Evolutionary conservation across 2,888 invertebrate species (phyloP).

Genomic region (Volucella inflata): DNA sequence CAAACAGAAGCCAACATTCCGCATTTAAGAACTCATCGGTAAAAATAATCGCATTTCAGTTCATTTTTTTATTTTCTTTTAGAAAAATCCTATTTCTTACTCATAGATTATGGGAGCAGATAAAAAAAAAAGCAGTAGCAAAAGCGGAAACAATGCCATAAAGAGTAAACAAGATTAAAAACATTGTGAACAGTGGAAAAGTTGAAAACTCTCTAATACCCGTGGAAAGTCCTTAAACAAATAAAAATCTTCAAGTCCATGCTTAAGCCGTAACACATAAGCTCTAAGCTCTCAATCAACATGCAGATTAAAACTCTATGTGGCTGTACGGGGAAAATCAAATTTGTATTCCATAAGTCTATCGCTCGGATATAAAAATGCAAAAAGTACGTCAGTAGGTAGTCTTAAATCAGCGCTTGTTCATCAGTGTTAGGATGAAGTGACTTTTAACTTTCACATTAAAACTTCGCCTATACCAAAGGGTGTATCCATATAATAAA

Average conservation of each 20-base stretch:
- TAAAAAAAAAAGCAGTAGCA: too few relatives aligned
- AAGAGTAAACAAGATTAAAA: too few relatives aligned
- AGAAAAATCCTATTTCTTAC: too few relatives aligned
- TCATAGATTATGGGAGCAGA: too few relatives aligned
- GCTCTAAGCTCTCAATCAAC: conserved; percentile 18
- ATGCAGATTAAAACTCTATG: not conserved
- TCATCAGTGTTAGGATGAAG: not conserved
- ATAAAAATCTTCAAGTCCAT: conserved; percentile 22
- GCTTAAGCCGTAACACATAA: not conserved
- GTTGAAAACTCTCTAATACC: too few relatives aligned
- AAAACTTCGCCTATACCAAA: not conserved
- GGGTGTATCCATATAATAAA: conserved; percentile 23
- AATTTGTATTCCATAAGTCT: conserved; percentile 28
- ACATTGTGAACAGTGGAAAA: too few relatives aligned
- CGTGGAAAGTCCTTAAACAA: not conserved
- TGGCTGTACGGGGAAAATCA: conserved; percentile 11
- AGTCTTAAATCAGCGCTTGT: not conserved
- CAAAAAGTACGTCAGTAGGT: not conserved
- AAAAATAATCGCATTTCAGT: too few relatives aligned
- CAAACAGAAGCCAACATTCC: too few relatives aligned
- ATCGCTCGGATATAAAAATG: conserved; percentile 5
- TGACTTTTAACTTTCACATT: conserved; percentile 48
- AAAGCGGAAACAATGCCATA: too few relatives aligned
- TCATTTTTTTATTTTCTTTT: too few relatives aligned
- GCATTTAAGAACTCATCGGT: too few relatives aligned